Conservation (phyloP, 2,888 invertebrate species). For the Schizotus pectinicornis region DNA sequence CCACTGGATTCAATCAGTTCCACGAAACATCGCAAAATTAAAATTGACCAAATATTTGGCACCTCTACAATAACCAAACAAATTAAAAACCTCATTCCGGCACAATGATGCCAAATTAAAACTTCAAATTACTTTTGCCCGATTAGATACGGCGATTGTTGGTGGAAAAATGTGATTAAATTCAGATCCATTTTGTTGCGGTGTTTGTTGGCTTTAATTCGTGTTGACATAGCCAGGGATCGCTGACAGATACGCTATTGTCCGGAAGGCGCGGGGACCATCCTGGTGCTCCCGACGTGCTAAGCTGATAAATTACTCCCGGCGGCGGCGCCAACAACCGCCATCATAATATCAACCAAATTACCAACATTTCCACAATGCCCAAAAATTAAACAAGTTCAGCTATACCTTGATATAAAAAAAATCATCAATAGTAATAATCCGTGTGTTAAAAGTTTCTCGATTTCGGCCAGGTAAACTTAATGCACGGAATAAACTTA, state of each 20-base stretch:
- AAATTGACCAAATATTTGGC: constrained; percentile 50
- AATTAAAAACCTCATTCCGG: constrained; percentile 53
- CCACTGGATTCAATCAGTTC: neutral
- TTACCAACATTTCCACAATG: no score
- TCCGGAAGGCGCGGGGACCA: constrained; percentile 10
- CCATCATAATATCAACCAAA: neutral
- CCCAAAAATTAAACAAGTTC: neutral
- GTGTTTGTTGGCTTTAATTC: constrained; percentile 49
- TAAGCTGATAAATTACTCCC: neutral
- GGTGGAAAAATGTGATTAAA: constrained; percentile 55
- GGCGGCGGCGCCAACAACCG: neutral
- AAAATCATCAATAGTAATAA: no score
- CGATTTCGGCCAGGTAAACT: no score
- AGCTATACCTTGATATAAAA: no score
- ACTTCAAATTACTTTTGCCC: constrained; percentile 56
- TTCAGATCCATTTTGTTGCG: constrained; percentile 47
- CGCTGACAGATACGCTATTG: constrained; percentile 26
- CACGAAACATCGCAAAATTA: constrained; percentile 21
- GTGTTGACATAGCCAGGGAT: constrained; percentile 46
- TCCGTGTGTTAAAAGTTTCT: no score
- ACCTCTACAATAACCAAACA: constrained; percentile 44
- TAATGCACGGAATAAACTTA: no score
- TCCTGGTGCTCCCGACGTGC: neutral
- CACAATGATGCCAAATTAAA: constrained; percentile 52
- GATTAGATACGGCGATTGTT: constrained; percentile 54